Evolutionary conservation across 2,888 invertebrate genomes (phyloP), one percentile per base, ranked within the genome.

Genomic region (Argyresthia albistria): DNA sequence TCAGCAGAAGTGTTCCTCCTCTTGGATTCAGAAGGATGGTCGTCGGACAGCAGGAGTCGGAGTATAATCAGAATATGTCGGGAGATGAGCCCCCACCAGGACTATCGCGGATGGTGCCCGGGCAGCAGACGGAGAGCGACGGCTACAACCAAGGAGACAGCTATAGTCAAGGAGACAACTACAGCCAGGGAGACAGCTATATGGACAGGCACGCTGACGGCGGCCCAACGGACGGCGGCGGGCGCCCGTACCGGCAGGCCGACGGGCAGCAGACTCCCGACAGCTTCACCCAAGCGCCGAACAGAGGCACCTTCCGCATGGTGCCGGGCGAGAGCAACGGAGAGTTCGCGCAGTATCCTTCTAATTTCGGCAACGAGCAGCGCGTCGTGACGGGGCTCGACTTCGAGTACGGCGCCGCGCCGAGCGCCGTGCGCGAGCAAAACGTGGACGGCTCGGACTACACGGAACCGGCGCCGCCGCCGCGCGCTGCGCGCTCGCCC

Each of bases 11-110:
- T 54, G 77, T 89, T 56, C 91, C 91, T 1, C 91, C 91, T 0
- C 91, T 91, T 0, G 92, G 92, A 0, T 65, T 92, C 9, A 89
- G 91, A 11, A 80, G 93, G 58, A 86, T 92, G 83, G 92, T 92
- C 3, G 80, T 92, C 0, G 93, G 93, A 0, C 91, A 91, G 66
- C 90, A 91, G 48, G 92, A 92, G 61, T 64, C 87, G 36, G 89
- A 87, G 60, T 88, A 84, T 56, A 76, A 67, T 52, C 79, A 74
- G 57, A 25, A 25, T 25, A 69, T 75, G 53, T 67, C 73, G 43
- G 70, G 74, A 1, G 88, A 88, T 52, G 89, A 89, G 54, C 89
- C 89, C 15, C 88, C 88, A 11, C 89, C 89, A 1, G 86, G 88
- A 0, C 65, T 89, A 35, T 75, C 89, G 45, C 74, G 88, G 46